Evolutionary conservation across 2,888 invertebrate genomes (phyloP), one percentile per base, ranked within the genome.

Genomic region (Falcaria lacertinaria): DNA sequence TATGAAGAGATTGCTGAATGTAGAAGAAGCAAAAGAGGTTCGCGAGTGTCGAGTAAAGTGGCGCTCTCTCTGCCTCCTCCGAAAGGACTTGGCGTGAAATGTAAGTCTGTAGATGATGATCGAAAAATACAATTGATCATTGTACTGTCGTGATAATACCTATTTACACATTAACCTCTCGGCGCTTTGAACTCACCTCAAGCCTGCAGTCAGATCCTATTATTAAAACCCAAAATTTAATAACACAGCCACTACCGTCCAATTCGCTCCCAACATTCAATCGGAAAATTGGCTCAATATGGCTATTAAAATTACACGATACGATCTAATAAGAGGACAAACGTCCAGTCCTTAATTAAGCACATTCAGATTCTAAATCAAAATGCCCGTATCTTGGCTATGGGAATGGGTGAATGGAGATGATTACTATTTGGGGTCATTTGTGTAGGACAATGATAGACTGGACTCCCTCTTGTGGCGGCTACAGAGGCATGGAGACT

Each of bases 381-480:
- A 71, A 86, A 74, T 78, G 74, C 88, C 88, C 88, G 87, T 89
- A 89, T 89, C 82, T 76, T 77, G 54, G 64, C 65, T 78, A 80
- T 87, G 88, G 83, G 88, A 88, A 62, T 79, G 70, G 75, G 77
- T 85, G 80, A 84, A 84, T 84, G 70, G 71, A 69, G 72, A 80
- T 86, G 74, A 85, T 87, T 82, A 80, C 82, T 79, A 74, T 75
- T 76, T 77, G 76, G 87, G 87, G 85, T 87, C 87, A 88, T 85
- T 87, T 85, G 78, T 65, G 69, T 61, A 60, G 80, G 76, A 88
- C 85, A 86, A 88, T 80, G 73, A 75, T 61, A 60, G 67, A 71
- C 69, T 62, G 72, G 69, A 69, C 76, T n/a, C 78, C 83, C 74
- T 81, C 80, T 72, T 68, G 66, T 66, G 52, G 54, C 48, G 51